A percentile compares a stretch with the other conserved stretches of the same genome.
Conservation (phyloP, 2,113 vertebrate genomes). For the Fregata magnificens region DNA sequence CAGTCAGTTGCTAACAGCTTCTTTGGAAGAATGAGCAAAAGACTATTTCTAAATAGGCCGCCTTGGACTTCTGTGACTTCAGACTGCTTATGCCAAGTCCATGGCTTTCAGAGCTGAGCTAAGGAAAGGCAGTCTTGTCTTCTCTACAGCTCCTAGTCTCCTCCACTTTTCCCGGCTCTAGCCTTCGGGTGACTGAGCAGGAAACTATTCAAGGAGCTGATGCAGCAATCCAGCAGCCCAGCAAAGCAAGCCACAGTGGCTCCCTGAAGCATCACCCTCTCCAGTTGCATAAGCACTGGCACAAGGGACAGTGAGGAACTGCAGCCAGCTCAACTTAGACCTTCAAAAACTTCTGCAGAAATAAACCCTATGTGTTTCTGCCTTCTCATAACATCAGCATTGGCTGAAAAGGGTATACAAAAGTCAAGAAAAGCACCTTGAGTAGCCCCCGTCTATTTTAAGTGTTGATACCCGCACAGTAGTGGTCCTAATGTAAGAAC, state of each 20-base stretch:
- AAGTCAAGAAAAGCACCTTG: neutral
- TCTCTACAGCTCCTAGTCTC: neutral
- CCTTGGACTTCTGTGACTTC: neutral
- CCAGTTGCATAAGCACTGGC: neutral
- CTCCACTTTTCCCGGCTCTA: neutral
- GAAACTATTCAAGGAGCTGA: neutral
- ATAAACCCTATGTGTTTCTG: neutral
- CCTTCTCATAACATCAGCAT: neutral
- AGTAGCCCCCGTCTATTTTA: neutral
- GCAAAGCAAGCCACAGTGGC: neutral
- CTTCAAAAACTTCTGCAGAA: neutral
- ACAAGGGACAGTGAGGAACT: neutral
- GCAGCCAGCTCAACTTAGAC: neutral
- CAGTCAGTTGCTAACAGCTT: neutral
- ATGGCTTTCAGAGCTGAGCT: neutral
- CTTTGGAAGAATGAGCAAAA: neutral
- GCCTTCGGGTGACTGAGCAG: neutral
- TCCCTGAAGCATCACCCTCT: neutral
- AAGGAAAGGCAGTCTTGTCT: neutral
- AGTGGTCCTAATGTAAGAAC: neutral
- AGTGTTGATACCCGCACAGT: neutral
- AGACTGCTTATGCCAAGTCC: neutral
- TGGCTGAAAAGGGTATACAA: neutral
- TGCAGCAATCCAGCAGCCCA: neutral
- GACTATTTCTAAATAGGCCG: neutral